Evolutionary conservation across 2,113 vertebrate genomes (phyloP), one percentile per base, ranked within the genome.

Genomic region (Crotalus horridus): DNA sequence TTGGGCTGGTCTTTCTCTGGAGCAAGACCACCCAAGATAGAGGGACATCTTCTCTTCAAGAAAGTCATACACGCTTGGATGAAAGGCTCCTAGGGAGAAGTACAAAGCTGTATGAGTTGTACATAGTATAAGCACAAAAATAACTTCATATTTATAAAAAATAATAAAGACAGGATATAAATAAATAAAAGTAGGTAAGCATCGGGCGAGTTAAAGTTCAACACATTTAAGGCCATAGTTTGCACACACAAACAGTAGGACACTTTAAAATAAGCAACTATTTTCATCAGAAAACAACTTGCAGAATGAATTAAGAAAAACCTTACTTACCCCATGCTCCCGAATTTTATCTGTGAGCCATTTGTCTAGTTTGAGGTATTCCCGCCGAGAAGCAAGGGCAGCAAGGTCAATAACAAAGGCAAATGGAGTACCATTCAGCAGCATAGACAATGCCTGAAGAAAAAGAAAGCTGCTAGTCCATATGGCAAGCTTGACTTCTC

Each of bases 341-440:
- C 99, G 98, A 96, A 99, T 99, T 98, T 99, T 99, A 98, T 99
- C 99, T 97, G 99, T 99, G 96, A 99, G 98, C 99, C 99, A 99
- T 98, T 99, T 99, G 97, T 99, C 99, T 97, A 99, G 98, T 99
- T 99, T 99, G 99, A 99, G 99, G 99, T 99, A 99, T 99, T 99
- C 99, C 97, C 99, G 99, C 97, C 99, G 99, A 96, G 99, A 99
- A 95, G 99, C 99, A 97, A 99, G 99, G 98, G 99, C 99, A 99
- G 99, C 99, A 97, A 99, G 99, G 97, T 99, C 99, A 98, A 99
- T 99, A 97, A 99, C 99, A 98, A 99, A 99, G 98, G 99, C 99
- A 99, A 99, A 99, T 81, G 99, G 99, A 98, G 99, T 99, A 98
- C 98, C 99, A 98, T 99, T 99, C 97, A 99, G 99, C 99, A 99